Percentiles rank a stretch among this genome's conserved stretches.
Conservation (phyloP, 2,113 vertebrate species). For the Tricholaema leucomelas region DNA sequence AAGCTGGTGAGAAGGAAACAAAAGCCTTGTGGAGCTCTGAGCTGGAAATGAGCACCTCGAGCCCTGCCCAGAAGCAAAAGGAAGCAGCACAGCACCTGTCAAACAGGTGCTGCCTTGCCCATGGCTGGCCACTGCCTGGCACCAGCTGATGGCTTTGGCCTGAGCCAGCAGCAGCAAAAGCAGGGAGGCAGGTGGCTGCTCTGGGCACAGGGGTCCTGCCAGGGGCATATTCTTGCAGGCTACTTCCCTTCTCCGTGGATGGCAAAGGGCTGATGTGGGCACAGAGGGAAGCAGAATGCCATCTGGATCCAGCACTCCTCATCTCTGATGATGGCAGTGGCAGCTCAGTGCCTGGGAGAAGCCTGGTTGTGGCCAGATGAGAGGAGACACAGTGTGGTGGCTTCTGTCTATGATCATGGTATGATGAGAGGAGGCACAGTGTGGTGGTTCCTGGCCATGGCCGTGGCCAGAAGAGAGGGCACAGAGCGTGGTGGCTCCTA, state of each 20-base stretch:
- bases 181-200: background rate
- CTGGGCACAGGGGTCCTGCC: background rate
- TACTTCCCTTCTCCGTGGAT: background rate
- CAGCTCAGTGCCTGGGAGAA: background rate
- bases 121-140: rapidly evolving
- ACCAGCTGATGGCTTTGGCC: background rate
- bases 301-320: slow-evolving; percentile 15
- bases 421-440: background rate
- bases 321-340: background rate
- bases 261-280: background rate
- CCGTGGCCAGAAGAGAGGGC: slow-evolving; percentile 20
- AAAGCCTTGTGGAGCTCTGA: background rate
- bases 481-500: background rate
- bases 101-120: background rate
- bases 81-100: background rate
- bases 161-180: background rate
- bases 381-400: background rate
- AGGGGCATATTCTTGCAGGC: background rate
- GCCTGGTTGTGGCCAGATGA: slow-evolving; percentile 33
- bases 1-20: background rate
- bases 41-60: background rate
- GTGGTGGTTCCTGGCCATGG: background rate
- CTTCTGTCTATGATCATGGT: too few species aligned
- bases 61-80: background rate
- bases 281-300: background rate